Percentiles rank a stretch among this genome's conserved stretches.
Evolutionary conservation across 1,140 invertebrate species (phyloP).

Genomic region (Lepidurus apus): DNA sequence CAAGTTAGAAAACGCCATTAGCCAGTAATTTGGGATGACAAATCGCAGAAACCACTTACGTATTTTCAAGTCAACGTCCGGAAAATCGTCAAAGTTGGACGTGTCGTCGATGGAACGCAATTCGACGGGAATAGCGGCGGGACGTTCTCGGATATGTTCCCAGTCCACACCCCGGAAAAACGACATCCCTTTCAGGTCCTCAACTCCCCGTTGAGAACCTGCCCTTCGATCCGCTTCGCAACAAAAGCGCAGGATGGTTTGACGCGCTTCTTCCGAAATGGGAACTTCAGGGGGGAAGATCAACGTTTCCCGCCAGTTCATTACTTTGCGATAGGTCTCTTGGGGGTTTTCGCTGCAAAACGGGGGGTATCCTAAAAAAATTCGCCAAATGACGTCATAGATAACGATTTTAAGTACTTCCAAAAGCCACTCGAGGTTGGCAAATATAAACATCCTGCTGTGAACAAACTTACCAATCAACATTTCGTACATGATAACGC

Average conservation of each 20-base stretch:
- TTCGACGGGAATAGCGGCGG: slow-evolving; percentile 93
- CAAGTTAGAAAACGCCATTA: slow-evolving; percentile 19
- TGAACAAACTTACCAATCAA: slow-evolving; percentile 68
- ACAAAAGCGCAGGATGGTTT: slow-evolving; percentile 68
- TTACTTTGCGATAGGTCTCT: slow-evolving; percentile 98
- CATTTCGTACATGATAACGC: slow-evolving; percentile 99
- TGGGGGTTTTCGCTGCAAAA: slow-evolving; percentile 99
- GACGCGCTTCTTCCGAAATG: slow-evolving; percentile 75
- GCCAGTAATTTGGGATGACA: not conserved
- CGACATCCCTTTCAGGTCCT: slow-evolving; percentile 74
- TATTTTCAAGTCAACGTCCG: slow-evolving; percentile 96
- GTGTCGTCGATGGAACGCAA: slow-evolving; percentile 75
- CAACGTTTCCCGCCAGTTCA: slow-evolving; percentile 98
- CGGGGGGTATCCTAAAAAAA: slow-evolving; percentile 80
- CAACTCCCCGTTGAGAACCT: slow-evolving; percentile 81
- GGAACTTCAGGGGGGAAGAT: slow-evolving; percentile 98
- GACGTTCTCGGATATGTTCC: slow-evolving; percentile 92
- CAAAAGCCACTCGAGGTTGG: not conserved
- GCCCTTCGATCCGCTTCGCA: slow-evolving; percentile 87
- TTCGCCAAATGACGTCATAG: slow-evolving; percentile 33
- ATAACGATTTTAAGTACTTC: not conserved
- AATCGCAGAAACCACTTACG: slow-evolving; percentile 60
- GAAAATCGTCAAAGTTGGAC: slow-evolving; percentile 99
- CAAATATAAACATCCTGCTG: not conserved
- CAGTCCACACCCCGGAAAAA: slow-evolving; percentile 93